Evolutionary conservation across 2,113 vertebrate genomes (phyloP), one percentile per base, ranked within the genome.

Genomic region (Pycnonotus jocosus): DNA sequence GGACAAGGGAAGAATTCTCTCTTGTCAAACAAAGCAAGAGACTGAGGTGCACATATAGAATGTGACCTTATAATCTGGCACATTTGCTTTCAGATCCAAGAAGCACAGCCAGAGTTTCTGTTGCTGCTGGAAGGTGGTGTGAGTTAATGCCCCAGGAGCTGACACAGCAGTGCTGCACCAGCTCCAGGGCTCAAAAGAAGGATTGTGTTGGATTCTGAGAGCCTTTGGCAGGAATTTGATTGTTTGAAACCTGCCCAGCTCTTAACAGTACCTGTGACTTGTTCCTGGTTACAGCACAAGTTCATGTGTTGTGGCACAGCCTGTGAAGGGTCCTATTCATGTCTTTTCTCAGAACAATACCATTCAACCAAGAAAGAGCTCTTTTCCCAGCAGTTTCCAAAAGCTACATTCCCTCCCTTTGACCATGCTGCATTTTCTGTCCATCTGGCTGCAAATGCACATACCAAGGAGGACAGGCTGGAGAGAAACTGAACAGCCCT

Each of bases 361-460:
- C 62, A 16, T n/a, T 77, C 45, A 76, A 30, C 37, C 42, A 53
- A 86, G 5, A 7, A 28, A n/a, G 38, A 65, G 53, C 42, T 91
- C 78, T 69, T 86, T 81, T 33, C 76, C 48, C 40, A 58, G 58
- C 62, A 15, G 47, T 70, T 94, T 95, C 94, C 92, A 94, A 91
- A 81, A 82, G 53, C 64, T 90, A 28, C 78, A 62, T 66, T 91
- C 81, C 87, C 94, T 94, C 33, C 35, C 85, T 93, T 70, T 42
- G 62, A 37, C 81, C 15, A 2, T 11, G 48, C 21, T 66, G 58
- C 25, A 4, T 20, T 82, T 89, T 92, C 76, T 68, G 74, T 89
- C 65, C 70, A 60, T 83, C 92, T 95, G 96, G 76, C 95, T 93
- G 71, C 88, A 93, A 57, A 68, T 48, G 38, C 57, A 71, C 92